Evolutionary conservation across 2,888 invertebrate genomes (phyloP).

Genomic region (Nomada hirtipes): DNA sequence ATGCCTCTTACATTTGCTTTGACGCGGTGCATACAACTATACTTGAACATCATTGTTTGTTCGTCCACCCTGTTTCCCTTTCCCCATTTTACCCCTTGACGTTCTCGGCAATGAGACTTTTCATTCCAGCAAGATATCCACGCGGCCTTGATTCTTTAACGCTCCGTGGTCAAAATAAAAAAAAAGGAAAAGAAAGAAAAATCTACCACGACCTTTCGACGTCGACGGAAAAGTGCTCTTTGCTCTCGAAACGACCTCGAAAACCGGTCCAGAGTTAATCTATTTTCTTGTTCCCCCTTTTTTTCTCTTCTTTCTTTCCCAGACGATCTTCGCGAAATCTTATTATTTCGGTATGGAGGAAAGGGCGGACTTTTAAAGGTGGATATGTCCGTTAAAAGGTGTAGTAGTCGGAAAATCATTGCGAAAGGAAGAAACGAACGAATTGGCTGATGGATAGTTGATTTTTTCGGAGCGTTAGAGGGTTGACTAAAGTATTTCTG

Average conservation of each 20-base stretch:
- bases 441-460: no score
- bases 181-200: conserved; percentile 2
- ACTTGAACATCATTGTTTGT: conserved; percentile 36
- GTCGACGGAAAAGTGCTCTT: conserved; percentile 38
- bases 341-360: not conserved
- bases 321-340: not conserved
- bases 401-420: not conserved
- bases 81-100: not conserved
- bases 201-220: conserved; percentile 45
- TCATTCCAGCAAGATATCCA: conserved; percentile 52
- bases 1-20: conserved; percentile 44
- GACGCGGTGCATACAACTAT: conserved; percentile 35
- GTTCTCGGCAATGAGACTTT: conserved; percentile 44
- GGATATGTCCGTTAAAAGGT: not conserved
- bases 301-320: not conserved
- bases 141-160: conserved; percentile 48
- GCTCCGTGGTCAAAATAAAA: conserved; percentile 38
- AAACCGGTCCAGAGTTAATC: conserved; percentile 42
- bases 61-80: not conserved
- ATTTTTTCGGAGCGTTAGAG: conserved; percentile 30
- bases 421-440: not conserved
- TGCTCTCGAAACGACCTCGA: conserved; percentile 25
- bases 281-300: conserved; percentile 13
- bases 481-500: not conserved
- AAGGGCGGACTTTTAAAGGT: conserved; percentile 2